Percentiles rank a stretch among this genome's conserved stretches.
Conservation (phyloP, 2,113 vertebrate genomes). For the Baryphthengus martii region DNA sequence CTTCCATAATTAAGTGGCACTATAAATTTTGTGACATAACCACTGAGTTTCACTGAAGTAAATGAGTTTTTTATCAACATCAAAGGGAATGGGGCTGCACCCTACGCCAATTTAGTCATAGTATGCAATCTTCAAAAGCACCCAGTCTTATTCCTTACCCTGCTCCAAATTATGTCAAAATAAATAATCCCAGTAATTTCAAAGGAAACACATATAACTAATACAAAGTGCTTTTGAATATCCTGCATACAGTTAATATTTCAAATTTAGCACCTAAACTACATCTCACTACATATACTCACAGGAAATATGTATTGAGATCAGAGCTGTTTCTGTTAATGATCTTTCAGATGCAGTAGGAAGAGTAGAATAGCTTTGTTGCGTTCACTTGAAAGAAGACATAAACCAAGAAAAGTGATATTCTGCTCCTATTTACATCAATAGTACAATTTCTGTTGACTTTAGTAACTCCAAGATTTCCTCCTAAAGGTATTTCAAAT, state of each 20-base stretch:
- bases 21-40: neutral
- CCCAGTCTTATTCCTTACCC: neutral
- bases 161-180: neutral
- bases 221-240: neutral
- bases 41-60: neutral
- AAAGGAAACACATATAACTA: neutral
- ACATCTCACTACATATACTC: neutral
- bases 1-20: neutral
- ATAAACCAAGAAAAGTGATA: neutral
- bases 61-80: neutral
- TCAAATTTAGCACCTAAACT: neutral
- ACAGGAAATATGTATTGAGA: neutral
- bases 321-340: neutral
- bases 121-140: neutral
- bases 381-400: neutral
- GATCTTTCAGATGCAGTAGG: neutral
- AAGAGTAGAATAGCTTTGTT: neutral
- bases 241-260: neutral
- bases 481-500: neutral
- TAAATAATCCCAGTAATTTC: neutral
- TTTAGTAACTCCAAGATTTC: neutral
- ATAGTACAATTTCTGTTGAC: neutral
- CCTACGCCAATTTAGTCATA: neutral
- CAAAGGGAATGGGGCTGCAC: neutral
- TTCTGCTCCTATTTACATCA: neutral